Evolutionary conservation across 2,797 vertebrate species (phyloP), one percentile per base, ranked within the genome.

Genomic region (Liparis tanakae): DNA sequence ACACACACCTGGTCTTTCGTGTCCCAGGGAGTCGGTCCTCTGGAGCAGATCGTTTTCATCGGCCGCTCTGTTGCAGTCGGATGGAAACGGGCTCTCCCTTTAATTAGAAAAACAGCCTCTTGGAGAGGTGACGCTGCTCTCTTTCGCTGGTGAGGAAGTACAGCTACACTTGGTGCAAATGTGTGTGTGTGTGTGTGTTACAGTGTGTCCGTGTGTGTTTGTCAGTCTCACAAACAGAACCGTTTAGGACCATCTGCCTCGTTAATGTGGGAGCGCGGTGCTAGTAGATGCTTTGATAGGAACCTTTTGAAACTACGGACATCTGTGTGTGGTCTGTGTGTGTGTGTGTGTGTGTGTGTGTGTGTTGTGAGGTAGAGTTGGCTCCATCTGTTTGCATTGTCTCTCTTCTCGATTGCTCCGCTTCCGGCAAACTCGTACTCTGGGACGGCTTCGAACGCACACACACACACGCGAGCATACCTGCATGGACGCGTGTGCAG

Each of bases 311-410:
- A 82, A 84, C 79, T 75, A 34, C 43, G 83, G 85, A 82, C 85
- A 87, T 90, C 77, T 92, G 88, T 85, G 85, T 90, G 78, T 79
- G 70, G 70, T 46, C 13, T 55, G 57, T n/a, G n/a, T 46, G 64
- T 70, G 36, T 60, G 53, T 56, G 48, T 53, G 73, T 36, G 65
- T 50, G 46, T 57, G 39, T 25, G 55, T 74, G 64, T 83, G 79
- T 67, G 65, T 85, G 67, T 83, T 58, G 34, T 67, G 67, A 65
- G 60, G 58, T 30, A 69, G 75, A 67, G 74, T 84, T 82, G 73
- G 72, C 68, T 87, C 87, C 89, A 93, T 92, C 88, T 93, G 91
- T 87, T 90, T 82, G 78, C 64, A 88, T 90, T 89, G 88, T 90
- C 85, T 81, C 72, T 59, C 51, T 70, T 56, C 81, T 85, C 87